Evolutionary conservation across 2,797 vertebrate genomes (phyloP), one percentile per base, ranked within the genome.

Genomic region (Natrix natrix): DNA sequence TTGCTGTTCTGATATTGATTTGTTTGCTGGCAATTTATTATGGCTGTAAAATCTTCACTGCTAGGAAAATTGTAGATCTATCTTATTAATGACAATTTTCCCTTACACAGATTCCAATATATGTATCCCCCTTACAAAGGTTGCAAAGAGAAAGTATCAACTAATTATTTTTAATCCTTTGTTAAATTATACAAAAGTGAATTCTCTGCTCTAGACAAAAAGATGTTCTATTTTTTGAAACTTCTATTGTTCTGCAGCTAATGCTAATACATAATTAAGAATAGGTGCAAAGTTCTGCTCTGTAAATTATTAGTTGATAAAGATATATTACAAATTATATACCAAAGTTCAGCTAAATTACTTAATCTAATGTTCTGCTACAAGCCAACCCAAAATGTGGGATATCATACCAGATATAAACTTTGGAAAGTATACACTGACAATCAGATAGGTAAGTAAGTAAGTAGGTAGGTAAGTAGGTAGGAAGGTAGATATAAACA

Each of bases 391-490:
- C 95, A 96, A 91, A 95, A 92, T 90, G 66, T 92, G 94, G 94
- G 74, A 95, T 95, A 95, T 96, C 94, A 96, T 95, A 94, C 93
- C 96, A 92, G 92, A 95, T 95, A 94, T 93, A 92, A 95, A 94
- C 94, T 96, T 93, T 96, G 95, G 96, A 96, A 96, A 97, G 94
- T 93, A 95, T 94, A 95, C 92, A 74, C 95, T 93, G 94, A 93
- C 95, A 96, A 94, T 94, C 92, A 94, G 93, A 94, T 94, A 94
- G 43, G 43, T 43, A 43, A 43, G 43, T 52, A 52, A 48, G 48
- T 48, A 48, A 52, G 48, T 52, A 52, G 48, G 48, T 52, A 52
- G 48, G 5, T 52, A 52, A 52, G 48, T 52, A 52, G 48, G 48
- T 52, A 52, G 48, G 48, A 52, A 52, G 48, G 48, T 52, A 52